phyloP scores from a whole-genome alignment of 2,888 invertebrate genomes.

The Cryptophagus acutangulus region DNA sequence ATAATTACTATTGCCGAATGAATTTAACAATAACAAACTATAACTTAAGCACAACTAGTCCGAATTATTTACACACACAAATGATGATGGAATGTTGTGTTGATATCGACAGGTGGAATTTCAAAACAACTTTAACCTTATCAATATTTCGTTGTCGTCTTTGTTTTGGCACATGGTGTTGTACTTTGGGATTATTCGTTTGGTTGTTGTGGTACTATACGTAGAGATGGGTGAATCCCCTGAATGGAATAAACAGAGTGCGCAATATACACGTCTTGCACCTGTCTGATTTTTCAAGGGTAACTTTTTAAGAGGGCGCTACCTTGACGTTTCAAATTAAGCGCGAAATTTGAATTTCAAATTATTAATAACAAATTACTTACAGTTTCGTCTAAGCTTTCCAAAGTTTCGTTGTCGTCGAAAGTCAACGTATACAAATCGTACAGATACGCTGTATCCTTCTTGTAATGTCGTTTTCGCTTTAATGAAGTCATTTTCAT shows the following conservation, averaged over 20 bases:
- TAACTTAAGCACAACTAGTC: slow-evolving; percentile 1
- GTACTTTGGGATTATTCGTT: neutral
- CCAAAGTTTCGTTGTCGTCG: slow-evolving; percentile 73
- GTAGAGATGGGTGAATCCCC: neutral
- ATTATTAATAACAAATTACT: slow-evolving; percentile 40
- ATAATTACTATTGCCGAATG: no score
- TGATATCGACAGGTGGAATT: neutral
- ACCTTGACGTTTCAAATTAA: neutral
- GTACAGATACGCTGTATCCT: slow-evolving; percentile 76
- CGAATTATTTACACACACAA: neutral
- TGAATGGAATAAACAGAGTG: slow-evolving; percentile 12
- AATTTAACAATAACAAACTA: no score
- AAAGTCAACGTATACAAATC: slow-evolving; percentile 84
- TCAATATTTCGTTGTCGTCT: no score
- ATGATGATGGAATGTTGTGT: no score
- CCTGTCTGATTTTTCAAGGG: slow-evolving; percentile 24
- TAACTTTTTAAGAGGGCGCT: slow-evolving; percentile 9
- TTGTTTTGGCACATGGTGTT: no score
- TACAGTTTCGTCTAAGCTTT: slow-evolving; percentile 64
- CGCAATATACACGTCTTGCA: slow-evolving; percentile 14
- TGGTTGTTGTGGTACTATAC: neutral
- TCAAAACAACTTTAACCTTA: neutral
- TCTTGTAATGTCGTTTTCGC: slow-evolving; percentile 73
- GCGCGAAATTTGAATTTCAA: slow-evolving; percentile 11
- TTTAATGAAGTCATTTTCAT: slow-evolving; percentile 44